Evolutionary conservation across 2,113 vertebrate species (phyloP).

Genomic region (Xenus cinereus): DNA sequence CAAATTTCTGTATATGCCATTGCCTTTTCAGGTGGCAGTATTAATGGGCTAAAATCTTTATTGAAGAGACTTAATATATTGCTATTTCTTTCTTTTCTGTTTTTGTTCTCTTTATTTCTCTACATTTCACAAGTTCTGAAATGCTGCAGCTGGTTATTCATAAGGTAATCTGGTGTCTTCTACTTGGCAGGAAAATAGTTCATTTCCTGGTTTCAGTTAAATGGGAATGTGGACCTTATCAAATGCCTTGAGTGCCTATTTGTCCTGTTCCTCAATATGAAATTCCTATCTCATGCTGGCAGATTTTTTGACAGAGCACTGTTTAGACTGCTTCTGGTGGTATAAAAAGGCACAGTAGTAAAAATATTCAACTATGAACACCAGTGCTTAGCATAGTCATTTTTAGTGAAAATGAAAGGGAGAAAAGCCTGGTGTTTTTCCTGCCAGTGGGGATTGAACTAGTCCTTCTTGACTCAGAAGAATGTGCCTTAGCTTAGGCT

Average conservation of each 20-base stretch:
- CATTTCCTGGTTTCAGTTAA: background rate
- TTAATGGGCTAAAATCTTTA: background rate
- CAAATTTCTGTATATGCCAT: background rate
- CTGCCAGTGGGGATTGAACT: background rate
- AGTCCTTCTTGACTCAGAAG: background rate
- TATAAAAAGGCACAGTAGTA: background rate
- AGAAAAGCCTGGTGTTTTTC: background rate
- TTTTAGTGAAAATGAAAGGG: background rate
- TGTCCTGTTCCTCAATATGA: background rate
- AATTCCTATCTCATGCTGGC: background rate
- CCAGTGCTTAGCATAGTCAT: background rate
- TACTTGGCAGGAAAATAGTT: background rate
- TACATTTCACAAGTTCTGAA: background rate
- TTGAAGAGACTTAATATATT: background rate
- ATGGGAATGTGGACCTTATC: background rate
- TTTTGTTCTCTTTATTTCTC: background rate
- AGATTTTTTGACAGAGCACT: background rate
- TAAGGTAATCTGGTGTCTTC: background rate
- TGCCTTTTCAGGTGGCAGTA: background rate
- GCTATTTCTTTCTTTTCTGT: background rate
- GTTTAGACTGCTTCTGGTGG: background rate
- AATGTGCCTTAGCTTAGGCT: background rate
- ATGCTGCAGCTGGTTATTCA: background rate
- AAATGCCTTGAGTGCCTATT: background rate
- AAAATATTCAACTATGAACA: background rate